phyloP scores from a whole-genome alignment of 1,140 invertebrate species.

The Brachionus plicatilis region DNA sequence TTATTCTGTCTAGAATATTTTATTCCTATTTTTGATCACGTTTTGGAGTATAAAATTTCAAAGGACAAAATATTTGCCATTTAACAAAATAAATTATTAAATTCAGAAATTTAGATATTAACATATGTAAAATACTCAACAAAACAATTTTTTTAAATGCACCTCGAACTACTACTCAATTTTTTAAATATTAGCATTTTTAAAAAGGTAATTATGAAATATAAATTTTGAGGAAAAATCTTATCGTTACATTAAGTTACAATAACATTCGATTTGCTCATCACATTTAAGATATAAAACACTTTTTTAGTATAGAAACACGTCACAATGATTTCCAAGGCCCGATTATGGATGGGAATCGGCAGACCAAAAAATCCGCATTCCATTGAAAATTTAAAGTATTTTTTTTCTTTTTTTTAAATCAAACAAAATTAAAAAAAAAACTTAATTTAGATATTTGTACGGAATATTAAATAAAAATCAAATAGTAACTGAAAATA shows the following conservation, averaged over 20 bases:
- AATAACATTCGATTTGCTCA: background rate
- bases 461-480: conserved; percentile 77
- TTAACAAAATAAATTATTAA: conserved; percentile 6
- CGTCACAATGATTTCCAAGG: conserved; percentile 34
- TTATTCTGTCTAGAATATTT: background rate
- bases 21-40: background rate
- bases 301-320: background rate
- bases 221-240: background rate
- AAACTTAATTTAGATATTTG: background rate
- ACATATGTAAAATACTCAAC: background rate
- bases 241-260: background rate
- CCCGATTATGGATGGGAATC: conserved; percentile 16
- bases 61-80: background rate
- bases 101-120: background rate
- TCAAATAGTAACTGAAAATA: conserved; percentile 89
- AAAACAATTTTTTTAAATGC: background rate
- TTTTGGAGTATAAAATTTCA: background rate
- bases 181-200: background rate
- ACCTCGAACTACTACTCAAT: background rate
- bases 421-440: background rate
- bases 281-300: background rate
- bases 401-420: conserved; percentile 46
- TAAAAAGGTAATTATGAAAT: background rate
- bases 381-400: conserved; percentile 91
- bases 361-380: conserved; percentile 84